Conservation (phyloP, 2,113 vertebrate species). For the Apistogramma diplotaenia region DNA sequence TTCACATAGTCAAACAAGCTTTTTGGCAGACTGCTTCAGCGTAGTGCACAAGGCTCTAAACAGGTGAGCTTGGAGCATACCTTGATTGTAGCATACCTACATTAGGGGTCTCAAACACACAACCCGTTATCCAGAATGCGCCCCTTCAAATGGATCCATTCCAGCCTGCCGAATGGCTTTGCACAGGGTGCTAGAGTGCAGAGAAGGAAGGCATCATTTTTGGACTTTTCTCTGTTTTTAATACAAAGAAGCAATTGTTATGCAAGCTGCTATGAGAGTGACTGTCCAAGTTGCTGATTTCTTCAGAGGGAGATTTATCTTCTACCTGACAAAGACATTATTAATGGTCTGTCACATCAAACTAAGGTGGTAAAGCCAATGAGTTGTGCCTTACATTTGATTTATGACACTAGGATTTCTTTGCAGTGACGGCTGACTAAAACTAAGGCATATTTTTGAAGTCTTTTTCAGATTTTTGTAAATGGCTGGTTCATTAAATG, state of each 20-base stretch:
- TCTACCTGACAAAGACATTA: background rate
- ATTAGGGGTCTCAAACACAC: background rate
- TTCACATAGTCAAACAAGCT: too few relatives aligned
- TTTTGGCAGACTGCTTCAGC: too few relatives aligned
- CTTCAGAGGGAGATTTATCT: too few relatives aligned
- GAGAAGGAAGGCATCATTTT: background rate
- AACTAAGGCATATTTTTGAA: background rate
- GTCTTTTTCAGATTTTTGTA: background rate
- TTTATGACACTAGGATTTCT: background rate
- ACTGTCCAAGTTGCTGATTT: background rate
- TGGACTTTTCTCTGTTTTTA: too few relatives aligned
- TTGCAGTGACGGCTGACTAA: background rate
- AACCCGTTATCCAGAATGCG: background rate
- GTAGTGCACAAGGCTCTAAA: too few relatives aligned
- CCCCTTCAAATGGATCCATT: background rate
- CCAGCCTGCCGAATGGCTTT: background rate
- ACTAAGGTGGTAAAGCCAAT: background rate
- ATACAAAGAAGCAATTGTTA: fast-evolving
- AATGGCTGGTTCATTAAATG: background rate
- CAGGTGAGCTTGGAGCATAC: too few relatives aligned
- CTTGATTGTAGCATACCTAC: background rate
- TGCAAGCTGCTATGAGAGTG: background rate
- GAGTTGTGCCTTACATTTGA: background rate
- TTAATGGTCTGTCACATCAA: background rate
- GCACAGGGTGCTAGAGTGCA: background rate